phyloP scores from a whole-genome alignment of 2,888 invertebrate species.

The Carpatolechia fugitivella region DNA sequence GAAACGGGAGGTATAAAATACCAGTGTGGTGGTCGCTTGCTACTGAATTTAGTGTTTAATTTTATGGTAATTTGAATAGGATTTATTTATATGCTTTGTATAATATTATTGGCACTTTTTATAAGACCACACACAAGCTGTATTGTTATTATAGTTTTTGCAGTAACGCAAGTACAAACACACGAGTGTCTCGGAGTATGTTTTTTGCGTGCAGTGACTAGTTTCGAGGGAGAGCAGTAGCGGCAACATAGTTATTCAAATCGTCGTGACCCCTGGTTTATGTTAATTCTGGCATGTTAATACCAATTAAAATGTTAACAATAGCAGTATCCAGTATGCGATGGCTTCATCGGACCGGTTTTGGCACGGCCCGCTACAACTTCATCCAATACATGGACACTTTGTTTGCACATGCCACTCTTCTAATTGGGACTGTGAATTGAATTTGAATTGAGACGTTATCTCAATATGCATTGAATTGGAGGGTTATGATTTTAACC shows the following conservation, averaged over 20 bases:
- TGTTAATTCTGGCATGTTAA: slow-evolving; percentile 51
- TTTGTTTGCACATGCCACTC: slow-evolving; percentile 34
- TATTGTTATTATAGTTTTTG: neutral
- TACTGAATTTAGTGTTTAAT: slow-evolving; percentile 21
- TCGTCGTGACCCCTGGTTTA: slow-evolving; percentile 47
- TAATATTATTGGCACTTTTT: slow-evolving; percentile 5
- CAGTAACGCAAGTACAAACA: too few species aligned
- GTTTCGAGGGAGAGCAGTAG: neutral
- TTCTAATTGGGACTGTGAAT: slow-evolving; percentile 31
- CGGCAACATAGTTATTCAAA: slow-evolving; percentile 29
- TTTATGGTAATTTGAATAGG: slow-evolving; percentile 7
- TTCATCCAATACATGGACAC: slow-evolving; percentile 28
- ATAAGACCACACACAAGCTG: slow-evolving; percentile 7
- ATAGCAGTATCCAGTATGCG: slow-evolving; percentile 40
- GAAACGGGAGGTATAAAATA: slow-evolving; percentile 15
- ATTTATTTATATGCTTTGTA: slow-evolving; percentile 4
- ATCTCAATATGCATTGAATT: slow-evolving; percentile 4
- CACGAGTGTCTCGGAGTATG: neutral
- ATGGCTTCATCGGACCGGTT: slow-evolving; percentile 56
- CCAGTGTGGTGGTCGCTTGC: slow-evolving; percentile 18
- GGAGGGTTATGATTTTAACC: slow-evolving; percentile 8
- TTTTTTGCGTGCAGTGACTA: neutral
- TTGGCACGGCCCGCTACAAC: slow-evolving; percentile 52
- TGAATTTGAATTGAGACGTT: slow-evolving; percentile 6
- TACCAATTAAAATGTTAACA: slow-evolving; percentile 72